phyloP scores from a whole-genome alignment of 1,140 invertebrate genomes.

The Nylanderia fulva region DNA sequence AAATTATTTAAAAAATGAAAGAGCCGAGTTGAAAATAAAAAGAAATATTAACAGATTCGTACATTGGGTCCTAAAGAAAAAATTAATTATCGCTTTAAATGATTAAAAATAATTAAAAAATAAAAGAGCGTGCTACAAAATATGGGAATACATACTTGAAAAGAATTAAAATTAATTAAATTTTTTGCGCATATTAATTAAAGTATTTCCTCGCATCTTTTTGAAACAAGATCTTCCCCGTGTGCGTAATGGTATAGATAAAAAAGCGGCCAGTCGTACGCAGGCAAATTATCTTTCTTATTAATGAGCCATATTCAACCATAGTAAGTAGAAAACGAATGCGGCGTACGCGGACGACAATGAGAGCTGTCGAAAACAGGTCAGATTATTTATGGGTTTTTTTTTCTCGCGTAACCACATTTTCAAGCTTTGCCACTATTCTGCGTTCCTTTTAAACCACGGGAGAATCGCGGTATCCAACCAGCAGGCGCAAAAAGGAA shows the following conservation, averaged over 20 bases:
- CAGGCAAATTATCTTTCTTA: conserved; percentile 57
- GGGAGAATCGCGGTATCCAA: conserved; percentile 58
- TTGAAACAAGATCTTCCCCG: background rate
- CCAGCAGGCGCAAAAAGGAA: conserved; percentile 34
- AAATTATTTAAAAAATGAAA: too few relatives aligned
- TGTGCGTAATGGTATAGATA: background rate
- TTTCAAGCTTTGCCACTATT: conserved; percentile 39
- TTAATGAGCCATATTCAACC: conserved; percentile 61
- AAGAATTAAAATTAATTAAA: too few relatives aligned
- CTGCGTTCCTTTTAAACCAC: conserved; percentile 49
- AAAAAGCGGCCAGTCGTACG: conserved; percentile 35
- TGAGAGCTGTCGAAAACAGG: conserved; percentile 72
- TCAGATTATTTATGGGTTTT: conserved; percentile 69
- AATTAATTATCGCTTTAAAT: too few relatives aligned
- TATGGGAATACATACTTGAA: too few relatives aligned
- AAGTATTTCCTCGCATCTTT: too few relatives aligned
- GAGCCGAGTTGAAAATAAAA: too few relatives aligned
- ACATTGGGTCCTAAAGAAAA: too few relatives aligned
- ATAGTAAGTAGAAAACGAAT: conserved; percentile 57
- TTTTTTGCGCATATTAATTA: background rate
- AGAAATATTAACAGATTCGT: too few relatives aligned
- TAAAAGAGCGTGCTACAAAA: too few relatives aligned
- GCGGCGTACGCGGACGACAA: conserved; percentile 45
- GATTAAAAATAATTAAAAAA: too few relatives aligned
- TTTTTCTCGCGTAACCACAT: conserved; percentile 21